Evolutionary conservation across 2,113 vertebrate species (phyloP), one percentile per base, ranked within the genome.

Genomic region (Atlantisia rogersi): DNA sequence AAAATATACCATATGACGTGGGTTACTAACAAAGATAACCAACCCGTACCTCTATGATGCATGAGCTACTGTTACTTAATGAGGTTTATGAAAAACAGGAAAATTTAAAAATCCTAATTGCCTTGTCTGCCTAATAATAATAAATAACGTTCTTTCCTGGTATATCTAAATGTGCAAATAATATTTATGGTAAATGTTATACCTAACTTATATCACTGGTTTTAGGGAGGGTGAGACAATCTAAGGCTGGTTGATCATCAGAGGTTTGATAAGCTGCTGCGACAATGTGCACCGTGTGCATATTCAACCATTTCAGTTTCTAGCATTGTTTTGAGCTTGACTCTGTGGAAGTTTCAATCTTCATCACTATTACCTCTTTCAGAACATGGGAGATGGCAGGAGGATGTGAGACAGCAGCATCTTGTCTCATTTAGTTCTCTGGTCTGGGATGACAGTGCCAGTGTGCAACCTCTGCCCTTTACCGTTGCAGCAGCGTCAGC

Each of bases 371-470:
- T 31, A 26, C n/a, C 42, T 59, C 26, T 70, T 76, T 55, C 71
- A 31, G 42, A 28, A 56, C 0, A 0, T 0, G 4, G 83, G 31
- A 76, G 25, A 40, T 15, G 24, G 28, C 20, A 87, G 48, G 76
- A 44, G 16, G 9, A 17, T 69, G 24, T 2, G 2, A 67, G 13
- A 40, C 10, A 46, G 42, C 25, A 80, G 9, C 12, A 59, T 65
- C 28, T 58, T 25, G 31, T 5, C 1, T 1, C 16, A 6, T 10
- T 32, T 62, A 16, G 13, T 35, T 55, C 55, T 80, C 12, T 24
- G 25, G 6, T 32, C 79, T 53, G 0, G 0, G 14, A 5, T 6
- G 9, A 28, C 5, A 11, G 21, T 62, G 21, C 12, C 18, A 2
- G 13, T 5, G 35, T 59, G 15, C 39, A 35, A 0, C 25, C 37